Conservation (phyloP, 92 coral and sea anemone species). For the Desmophyllum pertusum region DNA sequence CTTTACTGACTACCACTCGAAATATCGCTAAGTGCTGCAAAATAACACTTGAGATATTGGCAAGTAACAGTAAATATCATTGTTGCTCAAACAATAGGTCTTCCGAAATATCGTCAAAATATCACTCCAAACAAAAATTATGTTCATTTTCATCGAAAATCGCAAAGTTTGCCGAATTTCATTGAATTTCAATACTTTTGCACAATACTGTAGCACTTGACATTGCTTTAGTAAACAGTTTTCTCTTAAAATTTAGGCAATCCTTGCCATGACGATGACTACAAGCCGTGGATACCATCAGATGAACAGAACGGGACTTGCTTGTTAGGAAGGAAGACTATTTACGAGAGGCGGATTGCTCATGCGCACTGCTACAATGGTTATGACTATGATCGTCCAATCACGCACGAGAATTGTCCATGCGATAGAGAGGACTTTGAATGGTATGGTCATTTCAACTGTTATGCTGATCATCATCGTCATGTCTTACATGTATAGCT, state of each 20-base stretch:
- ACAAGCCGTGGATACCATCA: constrained; percentile 86
- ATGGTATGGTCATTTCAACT: constrained; percentile 72
- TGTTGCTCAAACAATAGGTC: no score
- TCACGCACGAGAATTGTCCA: constrained; percentile 60
- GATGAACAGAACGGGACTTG: constrained; percentile 80
- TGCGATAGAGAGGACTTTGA: constrained; percentile 89
- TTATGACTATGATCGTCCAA: constrained; percentile 84
- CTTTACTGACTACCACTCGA: background rate
- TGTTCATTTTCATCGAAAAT: no score
- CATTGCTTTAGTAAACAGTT: background rate
- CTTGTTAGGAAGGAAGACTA: constrained; percentile 77
- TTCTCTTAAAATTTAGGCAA: constrained; percentile 47
- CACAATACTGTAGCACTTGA: no score
- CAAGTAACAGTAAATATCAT: no score
- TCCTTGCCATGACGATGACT: constrained; percentile 71
- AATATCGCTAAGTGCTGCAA: no score
- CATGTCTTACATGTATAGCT: no score
- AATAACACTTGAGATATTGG: no score
- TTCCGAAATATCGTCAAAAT: no score
- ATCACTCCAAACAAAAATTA: no score
- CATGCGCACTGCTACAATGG: constrained; percentile 92
- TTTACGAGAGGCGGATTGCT: constrained; percentile 79
- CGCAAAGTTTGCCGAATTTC: no score
- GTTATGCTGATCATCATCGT: no score
- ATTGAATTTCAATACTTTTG: no score